A percentile compares a stretch with the other conserved stretches of the same genome.
Evolutionary conservation across 2,888 invertebrate genomes (phyloP).

Genomic region (Sphaerophoria taeniata): DNA sequence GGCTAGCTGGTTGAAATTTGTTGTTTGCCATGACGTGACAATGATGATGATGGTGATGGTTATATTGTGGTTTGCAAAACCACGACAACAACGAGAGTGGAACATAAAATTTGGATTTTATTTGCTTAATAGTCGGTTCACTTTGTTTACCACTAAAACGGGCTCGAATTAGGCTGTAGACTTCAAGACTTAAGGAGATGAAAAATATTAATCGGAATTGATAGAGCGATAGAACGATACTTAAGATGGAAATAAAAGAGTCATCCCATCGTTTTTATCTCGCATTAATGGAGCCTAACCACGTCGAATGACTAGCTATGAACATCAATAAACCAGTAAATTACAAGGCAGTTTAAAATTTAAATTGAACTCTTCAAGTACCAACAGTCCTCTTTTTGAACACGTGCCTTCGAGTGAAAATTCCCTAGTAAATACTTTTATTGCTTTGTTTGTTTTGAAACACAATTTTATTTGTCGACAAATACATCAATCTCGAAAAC

Average conservation of each 20-base stretch:
- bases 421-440: slow-evolving; percentile 15
- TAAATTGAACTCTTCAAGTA: slow-evolving; percentile 19
- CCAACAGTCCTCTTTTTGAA: neutral
- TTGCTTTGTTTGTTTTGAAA: slow-evolving; percentile 21
- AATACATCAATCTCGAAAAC: slow-evolving; percentile 53
- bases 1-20: slow-evolving; percentile 23
- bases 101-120: neutral
- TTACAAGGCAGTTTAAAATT: slow-evolving; percentile 25
- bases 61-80: neutral
- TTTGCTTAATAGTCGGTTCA: neutral
- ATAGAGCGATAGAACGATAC: too few species aligned
- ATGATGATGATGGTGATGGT: slow-evolving; percentile 9
- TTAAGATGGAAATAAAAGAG: neutral
- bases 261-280: slow-evolving; percentile 21
- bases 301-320: slow-evolving; percentile 24
- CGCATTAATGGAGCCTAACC: slow-evolving; percentile 30
- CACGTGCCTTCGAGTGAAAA: neutral
- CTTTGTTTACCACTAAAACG: too few species aligned
- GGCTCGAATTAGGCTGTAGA: too few species aligned
- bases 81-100: neutral
- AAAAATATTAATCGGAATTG: too few species aligned
- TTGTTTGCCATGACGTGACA: slow-evolving; percentile 38
- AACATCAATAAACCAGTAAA: slow-evolving; percentile 25
- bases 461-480: slow-evolving; percentile 47
- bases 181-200: too few species aligned